Base-by-base conservation (phyloP, 2,888 invertebrate genomes). In the Harpalus rufipes region DNA sequence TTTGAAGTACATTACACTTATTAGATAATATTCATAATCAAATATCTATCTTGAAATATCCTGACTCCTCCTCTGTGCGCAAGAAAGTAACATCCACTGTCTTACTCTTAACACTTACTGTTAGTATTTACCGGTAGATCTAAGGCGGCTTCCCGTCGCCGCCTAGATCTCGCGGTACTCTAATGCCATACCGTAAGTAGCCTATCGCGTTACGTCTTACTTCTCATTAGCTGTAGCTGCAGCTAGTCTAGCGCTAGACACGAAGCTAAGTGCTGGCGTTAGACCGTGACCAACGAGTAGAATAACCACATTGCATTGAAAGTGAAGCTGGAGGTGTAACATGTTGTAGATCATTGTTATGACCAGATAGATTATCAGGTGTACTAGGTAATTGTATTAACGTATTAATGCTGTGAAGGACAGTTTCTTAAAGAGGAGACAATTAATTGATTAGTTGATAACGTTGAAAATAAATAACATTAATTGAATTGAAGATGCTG, bases 261-360 rank as follows among this genome's bases (percentile, higher is more conserved):
- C 14, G 59, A 7, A 7, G 59, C 14, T 16, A 14, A 74, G 44
- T 44, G 32, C 32, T 32, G 78, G 59, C 56, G 58, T 25, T 78
- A 25, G 14, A 58, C 58, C 78, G 56, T 78, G 32, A 78, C 56
- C 58, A 68, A 74, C 44, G 41, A 32, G 32, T 32, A 8, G 44
- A 51, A 12, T 51, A 51, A 78, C 58, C 18, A 25, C 78, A 76
- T 76, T 78, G 56, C 59, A 78, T 41, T 58, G 78, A 78, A 78
- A 78, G 78, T 78, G 78, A 78, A 78, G 58, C 56, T 32, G 78
- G 59, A 78, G 56, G 25, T 76, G 14, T 51, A 76, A 51, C 76
- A 76, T 68, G 41, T 32, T 32, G 18, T 12, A 21, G 25, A 63
- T 21, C 18, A 12, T 63, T 63, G 63, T 14, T 59, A 14, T 59